Evolutionary conservation across 2,113 vertebrate genomes (phyloP).

Genomic region (Trematocara marginatum): DNA sequence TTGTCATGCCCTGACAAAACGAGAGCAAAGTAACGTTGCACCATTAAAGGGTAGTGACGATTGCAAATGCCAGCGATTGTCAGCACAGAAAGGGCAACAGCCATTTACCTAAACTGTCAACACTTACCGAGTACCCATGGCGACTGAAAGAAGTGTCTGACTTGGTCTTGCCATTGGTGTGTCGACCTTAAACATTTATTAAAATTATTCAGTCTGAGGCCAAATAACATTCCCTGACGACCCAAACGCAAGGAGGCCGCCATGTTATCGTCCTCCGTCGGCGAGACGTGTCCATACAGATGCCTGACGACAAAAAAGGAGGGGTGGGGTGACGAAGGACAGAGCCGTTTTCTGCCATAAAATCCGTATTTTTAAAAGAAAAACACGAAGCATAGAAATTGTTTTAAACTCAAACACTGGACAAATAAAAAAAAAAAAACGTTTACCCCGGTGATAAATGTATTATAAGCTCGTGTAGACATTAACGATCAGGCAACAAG

Average conservation of each 20-base stretch:
- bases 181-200: conserved; percentile 41
- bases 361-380: fast-evolving
- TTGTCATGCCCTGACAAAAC: not conserved
- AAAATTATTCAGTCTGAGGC: conserved; percentile 47
- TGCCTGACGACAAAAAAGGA: conserved; percentile 25
- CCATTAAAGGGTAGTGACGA: not conserved
- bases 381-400: fast-evolving
- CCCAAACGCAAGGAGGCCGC: conserved; percentile 74
- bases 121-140: conserved; percentile 66
- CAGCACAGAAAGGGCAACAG: not conserved
- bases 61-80: not conserved
- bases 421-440: fast-evolving
- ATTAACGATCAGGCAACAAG: not conserved
- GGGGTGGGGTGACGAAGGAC: not conserved
- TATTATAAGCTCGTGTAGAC: not conserved
- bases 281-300: not conserved
- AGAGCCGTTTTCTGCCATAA: fast-evolving
- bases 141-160: conserved; percentile 59
- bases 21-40: not conserved
- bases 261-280: conserved; percentile 68
- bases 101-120: not conserved
- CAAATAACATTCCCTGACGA: conserved; percentile 62
- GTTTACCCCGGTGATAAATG: not conserved
- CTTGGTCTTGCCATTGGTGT: conserved; percentile 20
- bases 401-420: fast-evolving